A percentile compares a stretch with the other conserved stretches of the same genome.
Conservation (phyloP, 2,888 invertebrate species). For the Zaprionus obscuricornis region DNA sequence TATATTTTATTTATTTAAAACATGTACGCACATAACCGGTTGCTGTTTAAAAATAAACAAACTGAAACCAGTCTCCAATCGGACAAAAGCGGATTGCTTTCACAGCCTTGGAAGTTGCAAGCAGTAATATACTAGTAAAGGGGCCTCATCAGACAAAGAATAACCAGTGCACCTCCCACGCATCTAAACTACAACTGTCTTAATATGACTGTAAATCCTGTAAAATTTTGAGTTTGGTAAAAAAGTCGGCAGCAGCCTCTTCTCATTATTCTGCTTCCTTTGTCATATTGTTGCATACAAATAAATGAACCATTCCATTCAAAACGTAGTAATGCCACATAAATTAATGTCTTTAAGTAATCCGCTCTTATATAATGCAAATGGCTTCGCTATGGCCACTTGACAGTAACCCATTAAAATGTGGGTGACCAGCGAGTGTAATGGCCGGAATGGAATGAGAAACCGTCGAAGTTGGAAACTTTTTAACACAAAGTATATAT, state of each 20-base stretch:
- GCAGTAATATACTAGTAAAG: too few relatives aligned
- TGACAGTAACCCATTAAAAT: conserved; percentile 56
- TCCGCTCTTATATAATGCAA: conserved; percentile 55
- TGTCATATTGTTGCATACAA: conserved; percentile 67
- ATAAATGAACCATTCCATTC: conserved; percentile 48
- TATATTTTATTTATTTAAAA: neutral
- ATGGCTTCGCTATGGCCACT: conserved; percentile 31
- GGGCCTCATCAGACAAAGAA: too few relatives aligned
- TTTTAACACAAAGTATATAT: conserved; percentile 3
- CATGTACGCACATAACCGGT: neutral
- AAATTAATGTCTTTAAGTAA: conserved; percentile 26
- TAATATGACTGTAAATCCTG: conserved; percentile 67
- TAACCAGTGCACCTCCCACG: too few relatives aligned
- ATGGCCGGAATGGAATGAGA: conserved; percentile 12
- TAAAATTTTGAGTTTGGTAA: too few relatives aligned
- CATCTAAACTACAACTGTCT: too few relatives aligned
- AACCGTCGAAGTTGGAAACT: conserved; percentile 16
- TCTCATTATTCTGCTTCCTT: too few relatives aligned
- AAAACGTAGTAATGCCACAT: conserved; percentile 34
- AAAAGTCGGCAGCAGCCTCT: too few relatives aligned
- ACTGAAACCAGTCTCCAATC: conserved; percentile 60
- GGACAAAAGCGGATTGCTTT: conserved; percentile 67
- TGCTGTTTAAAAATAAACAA: too few relatives aligned
- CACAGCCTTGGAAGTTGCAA: conserved; percentile 27
- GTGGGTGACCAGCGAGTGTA: conserved; percentile 60